Conservation (phyloP, 2,797 vertebrate genomes). For the Linurgus olivaceus region DNA sequence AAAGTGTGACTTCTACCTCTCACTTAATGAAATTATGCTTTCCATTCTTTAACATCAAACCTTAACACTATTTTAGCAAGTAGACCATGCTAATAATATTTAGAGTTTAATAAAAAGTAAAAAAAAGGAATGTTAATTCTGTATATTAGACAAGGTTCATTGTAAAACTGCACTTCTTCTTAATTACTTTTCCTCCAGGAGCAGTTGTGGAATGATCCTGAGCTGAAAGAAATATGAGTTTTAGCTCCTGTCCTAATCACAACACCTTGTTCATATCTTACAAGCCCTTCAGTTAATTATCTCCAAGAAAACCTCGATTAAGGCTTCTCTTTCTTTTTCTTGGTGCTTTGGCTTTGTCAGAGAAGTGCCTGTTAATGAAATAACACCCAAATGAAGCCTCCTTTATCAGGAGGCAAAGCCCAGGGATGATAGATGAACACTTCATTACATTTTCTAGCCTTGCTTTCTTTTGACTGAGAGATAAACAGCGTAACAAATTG, state of each 20-base stretch:
- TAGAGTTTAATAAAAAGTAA: neutral
- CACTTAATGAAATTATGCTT: neutral
- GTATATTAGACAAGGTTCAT: neutral
- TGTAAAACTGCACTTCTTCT: neutral
- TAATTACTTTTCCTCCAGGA: neutral
- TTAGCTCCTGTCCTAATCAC: neutral
- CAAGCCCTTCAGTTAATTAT: neutral
- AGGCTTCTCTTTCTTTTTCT: neutral
- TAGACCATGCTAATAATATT: neutral
- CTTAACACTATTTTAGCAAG: neutral
- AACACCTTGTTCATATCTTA: neutral
- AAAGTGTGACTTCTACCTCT: neutral
- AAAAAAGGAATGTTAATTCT: neutral
- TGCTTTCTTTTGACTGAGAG: neutral
- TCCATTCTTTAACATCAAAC: neutral
- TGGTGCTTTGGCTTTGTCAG: neutral
- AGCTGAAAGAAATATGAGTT: neutral
- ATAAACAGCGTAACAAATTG: conserved; percentile 24
- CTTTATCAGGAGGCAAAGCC: neutral
- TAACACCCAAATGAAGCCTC: neutral
- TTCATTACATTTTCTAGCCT: neutral
- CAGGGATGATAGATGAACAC: neutral
- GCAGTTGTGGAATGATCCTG: neutral
- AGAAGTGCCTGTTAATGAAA: neutral
- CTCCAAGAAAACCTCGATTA: neutral